Base-by-base conservation (phyloP, 2,888 invertebrate species). In the Dinocampus coccinellae region DNA sequence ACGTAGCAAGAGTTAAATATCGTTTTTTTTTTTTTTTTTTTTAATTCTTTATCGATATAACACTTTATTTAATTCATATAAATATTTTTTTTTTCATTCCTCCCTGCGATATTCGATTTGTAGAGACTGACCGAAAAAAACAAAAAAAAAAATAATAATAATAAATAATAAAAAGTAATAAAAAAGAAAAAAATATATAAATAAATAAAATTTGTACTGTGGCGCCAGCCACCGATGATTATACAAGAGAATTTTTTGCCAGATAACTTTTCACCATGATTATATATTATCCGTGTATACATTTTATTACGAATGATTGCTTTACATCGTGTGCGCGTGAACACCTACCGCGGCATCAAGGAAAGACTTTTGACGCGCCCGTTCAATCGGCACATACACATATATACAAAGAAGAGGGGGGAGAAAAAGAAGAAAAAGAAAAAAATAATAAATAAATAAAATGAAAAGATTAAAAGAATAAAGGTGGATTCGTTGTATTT, bases 141-240 rank as follows among this genome's bases (percentile, higher is more conserved):
- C n/a, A n/a, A n/a, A n/a, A n/a, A n/a, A n/a, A n/a, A n/a, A n/a
- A n/a, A n/a, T n/a, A n/a, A n/a, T n/a, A n/a, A n/a, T n/a, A n/a
- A n/a, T n/a, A n/a, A n/a, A n/a, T n/a, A n/a, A n/a, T n/a, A n/a
- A n/a, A n/a, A n/a, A n/a, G n/a, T n/a, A n/a, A n/a, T n/a, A n/a
- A n/a, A n/a, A n/a, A n/a, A n/a, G n/a, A n/a, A n/a, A n/a, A n/a
- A n/a, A n/a, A n/a, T n/a, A n/a, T n/a, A n/a, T n/a, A n/a, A n/a
- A n/a, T n/a, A n/a, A n/a, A n/a, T n/a, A n/a, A n/a, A n/a, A n/a
- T n/a, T 66, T 66, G 24, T 24, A 24, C 42, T 0, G 22, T 24
- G 81, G 82, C 82, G 80, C 82, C 82, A 76, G 77, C 61, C 75
- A n/a, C 62, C 73, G 78, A 74, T 77, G 74, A 77, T 80, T 77